Conservation (phyloP, 1,140 invertebrate species). For the Diabrotica virgifera region DNA sequence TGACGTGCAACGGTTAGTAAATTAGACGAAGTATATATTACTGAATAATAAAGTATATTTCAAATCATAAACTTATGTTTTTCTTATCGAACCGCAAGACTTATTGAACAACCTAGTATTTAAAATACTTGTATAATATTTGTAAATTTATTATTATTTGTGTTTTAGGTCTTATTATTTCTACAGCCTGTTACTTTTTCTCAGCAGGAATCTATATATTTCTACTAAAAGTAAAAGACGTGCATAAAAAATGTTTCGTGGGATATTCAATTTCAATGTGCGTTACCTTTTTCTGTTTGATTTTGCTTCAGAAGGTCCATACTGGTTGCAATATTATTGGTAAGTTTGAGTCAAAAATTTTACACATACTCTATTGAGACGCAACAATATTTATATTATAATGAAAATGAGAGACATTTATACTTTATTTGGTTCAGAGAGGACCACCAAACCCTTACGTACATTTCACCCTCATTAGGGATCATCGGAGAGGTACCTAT, state of each 20-base stretch:
- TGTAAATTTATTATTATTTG: background rate
- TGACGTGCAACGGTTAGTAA: too few relatives aligned
- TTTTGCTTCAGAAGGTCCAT: constrained; percentile 24
- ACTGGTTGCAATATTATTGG: constrained; percentile 25
- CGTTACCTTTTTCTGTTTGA: constrained; percentile 27
- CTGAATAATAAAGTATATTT: too few relatives aligned
- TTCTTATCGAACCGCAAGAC: too few relatives aligned
- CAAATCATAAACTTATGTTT: background rate
- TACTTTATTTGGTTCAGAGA: background rate
- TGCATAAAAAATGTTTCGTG: constrained; percentile 29
- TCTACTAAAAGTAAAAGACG: constrained; percentile 24
- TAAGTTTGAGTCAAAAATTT: constrained; percentile 13
- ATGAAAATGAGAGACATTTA: background rate
- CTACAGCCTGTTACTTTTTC: constrained; percentile 27
- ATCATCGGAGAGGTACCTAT: too few relatives aligned
- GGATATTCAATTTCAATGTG: constrained; percentile 28
- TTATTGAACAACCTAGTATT: too few relatives aligned
- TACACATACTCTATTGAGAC: background rate
- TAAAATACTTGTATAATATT: background rate
- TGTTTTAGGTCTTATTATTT: constrained; percentile 30
- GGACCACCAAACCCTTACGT: background rate
- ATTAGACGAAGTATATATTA: too few relatives aligned
- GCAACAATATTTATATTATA: background rate
- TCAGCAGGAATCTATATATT: constrained; percentile 26
- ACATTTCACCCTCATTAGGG: too few relatives aligned